Base-by-base conservation (phyloP, 2,797 vertebrate species). In the Sciaenops ocellatus region DNA sequence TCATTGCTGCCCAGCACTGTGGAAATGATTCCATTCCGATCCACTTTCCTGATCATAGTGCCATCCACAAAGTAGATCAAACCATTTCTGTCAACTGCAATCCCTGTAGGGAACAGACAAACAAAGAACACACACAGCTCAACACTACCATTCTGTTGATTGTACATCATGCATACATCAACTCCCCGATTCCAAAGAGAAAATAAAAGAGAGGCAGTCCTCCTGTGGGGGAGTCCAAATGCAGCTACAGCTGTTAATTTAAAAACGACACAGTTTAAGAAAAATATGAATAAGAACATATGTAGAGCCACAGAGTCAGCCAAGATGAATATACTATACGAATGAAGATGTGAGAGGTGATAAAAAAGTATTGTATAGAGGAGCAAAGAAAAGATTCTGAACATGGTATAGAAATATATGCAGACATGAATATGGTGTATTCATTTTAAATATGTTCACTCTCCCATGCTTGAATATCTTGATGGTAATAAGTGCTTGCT, bases 51-150 rank as follows among this genome's bases (percentile, higher is more conserved):
- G 92, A 99, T 99, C 97, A 99, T 98, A n/a, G 97, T 99, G 62
- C 98, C 98, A 48, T 99, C 98, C 80, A 99, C 98, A 73, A 99
- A 99, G 93, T 99, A 99, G 90, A 99, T 98, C 68, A 98, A 92
- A 51, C 98, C 98, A 0, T 98, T 99, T 89, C 97, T 98, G 88
- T 99, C 98, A 8, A 99, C 93, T 4, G 98, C 96, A 84, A 99
- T 96, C 69, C 98, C 98, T 96, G 47, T 28, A 24, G 16, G 57
- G 47, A 46, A 24, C 1, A 85, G 60, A 44, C 8, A 79, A 62
- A 75, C 9, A 52, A 69, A 20, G 10, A 61, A 80, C 66, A 79
- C 30, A 73, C 79, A 72, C 79, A 59, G 11, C 34, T 51, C 1
- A 71, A 54, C 30, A 50, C 5, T 15, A 12, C 17, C 44, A 41